A percentile compares a stretch with the other conserved stretches of the same genome.
phyloP scores from a whole-genome alignment of 2,888 invertebrate species.

The Stenichneumon culpator region DNA sequence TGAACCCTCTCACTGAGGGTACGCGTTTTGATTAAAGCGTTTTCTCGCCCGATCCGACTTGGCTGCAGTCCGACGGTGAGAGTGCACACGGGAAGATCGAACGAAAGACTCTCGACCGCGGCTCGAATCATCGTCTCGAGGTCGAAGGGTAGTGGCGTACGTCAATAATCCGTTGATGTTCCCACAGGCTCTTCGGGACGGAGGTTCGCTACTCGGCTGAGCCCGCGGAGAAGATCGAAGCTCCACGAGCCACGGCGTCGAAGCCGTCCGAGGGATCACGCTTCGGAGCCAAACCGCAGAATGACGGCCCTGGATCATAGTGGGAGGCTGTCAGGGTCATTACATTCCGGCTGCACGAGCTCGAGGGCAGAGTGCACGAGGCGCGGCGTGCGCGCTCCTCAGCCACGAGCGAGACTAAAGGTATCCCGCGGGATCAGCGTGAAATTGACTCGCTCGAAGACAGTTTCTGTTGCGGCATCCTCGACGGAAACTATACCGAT shows the following conservation, averaged over 20 bases:
- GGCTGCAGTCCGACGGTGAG: constrained; percentile 26
- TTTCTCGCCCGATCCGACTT: constrained; percentile 65
- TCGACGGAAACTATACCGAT: background rate
- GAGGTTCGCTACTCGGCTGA: constrained; percentile 22
- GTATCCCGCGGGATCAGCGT: constrained; percentile 16
- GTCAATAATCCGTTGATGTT: constrained; percentile 76
- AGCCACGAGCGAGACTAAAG: constrained; percentile 59
- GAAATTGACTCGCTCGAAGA: background rate
- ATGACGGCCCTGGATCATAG: constrained; percentile 63
- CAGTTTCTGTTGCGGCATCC: background rate
- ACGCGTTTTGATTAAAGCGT: constrained; percentile 68
- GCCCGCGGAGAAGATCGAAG: constrained; percentile 32
- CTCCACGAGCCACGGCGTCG: constrained; percentile 50
- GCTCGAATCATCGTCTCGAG: constrained; percentile 57
- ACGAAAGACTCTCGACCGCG: constrained; percentile 21
- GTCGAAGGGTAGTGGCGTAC: constrained; percentile 66
- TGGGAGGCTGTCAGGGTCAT: constrained; percentile 76
- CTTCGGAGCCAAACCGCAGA: constrained; percentile 53
- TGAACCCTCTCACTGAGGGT: constrained; percentile 50
- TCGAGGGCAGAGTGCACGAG: constrained; percentile 57
- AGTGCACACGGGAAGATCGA: constrained; percentile 5
- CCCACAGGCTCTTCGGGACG: constrained; percentile 63
- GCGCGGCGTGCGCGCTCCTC: constrained; percentile 61
- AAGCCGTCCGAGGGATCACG: constrained; percentile 60
- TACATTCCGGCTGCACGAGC: constrained; percentile 71